Percentiles rank a stretch among this genome's conserved stretches.
phyloP scores from a whole-genome alignment of 2,113 vertebrate species.

The Pan paniscus region DNA sequence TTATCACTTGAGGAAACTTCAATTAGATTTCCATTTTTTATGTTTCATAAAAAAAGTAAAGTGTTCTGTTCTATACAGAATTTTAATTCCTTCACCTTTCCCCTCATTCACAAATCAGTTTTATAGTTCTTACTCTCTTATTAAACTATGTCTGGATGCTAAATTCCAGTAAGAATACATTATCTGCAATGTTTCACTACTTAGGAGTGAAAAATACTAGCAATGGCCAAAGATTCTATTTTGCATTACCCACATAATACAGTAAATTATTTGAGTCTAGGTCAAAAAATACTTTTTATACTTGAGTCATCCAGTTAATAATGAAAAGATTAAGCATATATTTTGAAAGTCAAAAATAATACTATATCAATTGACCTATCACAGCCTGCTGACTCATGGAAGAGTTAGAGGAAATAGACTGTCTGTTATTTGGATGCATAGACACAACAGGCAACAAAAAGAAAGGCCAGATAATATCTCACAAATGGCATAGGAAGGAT shows the following conservation, averaged over 20 bases:
- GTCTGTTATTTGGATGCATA: neutral
- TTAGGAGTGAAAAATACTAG: neutral
- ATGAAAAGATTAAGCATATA: neutral
- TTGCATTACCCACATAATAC: neutral
- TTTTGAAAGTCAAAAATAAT: conserved; percentile 53
- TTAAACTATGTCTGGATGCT: neutral
- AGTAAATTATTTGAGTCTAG: neutral
- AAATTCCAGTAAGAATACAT: neutral
- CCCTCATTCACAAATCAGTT: neutral
- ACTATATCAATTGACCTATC: neutral
- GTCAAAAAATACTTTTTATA: neutral
- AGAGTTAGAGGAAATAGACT: neutral
- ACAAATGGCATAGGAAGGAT: neutral
- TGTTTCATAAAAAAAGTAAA: neutral
- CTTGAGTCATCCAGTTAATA: neutral
- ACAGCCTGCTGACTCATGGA: neutral
- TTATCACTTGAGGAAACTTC: neutral
- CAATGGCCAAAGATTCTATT: neutral
- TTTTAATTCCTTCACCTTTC: neutral
- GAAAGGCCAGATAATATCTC: conserved; percentile 16
- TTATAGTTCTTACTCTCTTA: neutral
- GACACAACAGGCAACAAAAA: neutral
- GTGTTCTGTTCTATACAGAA: neutral
- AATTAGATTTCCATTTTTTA: neutral
- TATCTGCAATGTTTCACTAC: neutral